Evolutionary conservation across 2,797 vertebrate genomes (phyloP).

Genomic region (Squalus acanthias): DNA sequence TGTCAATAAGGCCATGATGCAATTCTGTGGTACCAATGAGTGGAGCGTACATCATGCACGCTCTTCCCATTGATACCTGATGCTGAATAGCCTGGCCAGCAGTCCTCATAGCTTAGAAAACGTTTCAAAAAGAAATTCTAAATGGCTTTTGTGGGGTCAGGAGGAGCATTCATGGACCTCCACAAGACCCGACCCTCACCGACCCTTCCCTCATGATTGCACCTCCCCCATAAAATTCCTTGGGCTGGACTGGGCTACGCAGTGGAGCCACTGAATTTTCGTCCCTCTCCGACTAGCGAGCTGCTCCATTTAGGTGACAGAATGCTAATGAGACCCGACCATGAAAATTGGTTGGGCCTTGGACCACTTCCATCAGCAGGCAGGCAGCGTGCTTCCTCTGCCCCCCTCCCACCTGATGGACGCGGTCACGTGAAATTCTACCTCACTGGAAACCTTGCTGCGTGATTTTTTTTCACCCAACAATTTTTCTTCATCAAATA

Average conservation of each 20-base stretch:
- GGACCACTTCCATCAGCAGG: neutral
- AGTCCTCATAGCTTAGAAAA: neutral
- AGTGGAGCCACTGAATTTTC: neutral
- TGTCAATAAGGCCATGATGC: neutral
- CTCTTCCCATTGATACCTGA: neutral
- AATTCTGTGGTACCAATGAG: neutral
- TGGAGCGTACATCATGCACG: too few species aligned
- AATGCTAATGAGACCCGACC: neutral
- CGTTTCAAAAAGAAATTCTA: neutral
- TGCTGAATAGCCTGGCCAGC: neutral
- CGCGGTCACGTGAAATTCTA: neutral
- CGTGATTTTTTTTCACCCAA: neutral
- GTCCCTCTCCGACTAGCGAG: neutral
- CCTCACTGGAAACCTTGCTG: neutral
- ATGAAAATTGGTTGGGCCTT: neutral
- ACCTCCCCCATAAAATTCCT: neutral
- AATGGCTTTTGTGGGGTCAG: neutral
- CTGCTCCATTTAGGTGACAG: neutral
- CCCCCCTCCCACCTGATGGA: neutral
- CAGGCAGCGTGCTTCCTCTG: neutral
- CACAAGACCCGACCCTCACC: neutral
- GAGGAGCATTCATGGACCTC: neutral
- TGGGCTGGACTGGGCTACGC: neutral
- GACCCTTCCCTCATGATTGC: neutral
- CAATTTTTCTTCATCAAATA: neutral